Percentiles rank a stretch among this genome's conserved stretches.
Evolutionary conservation across 2,797 vertebrate genomes (phyloP).

Genomic region (Pangasius mekongensis): DNA sequence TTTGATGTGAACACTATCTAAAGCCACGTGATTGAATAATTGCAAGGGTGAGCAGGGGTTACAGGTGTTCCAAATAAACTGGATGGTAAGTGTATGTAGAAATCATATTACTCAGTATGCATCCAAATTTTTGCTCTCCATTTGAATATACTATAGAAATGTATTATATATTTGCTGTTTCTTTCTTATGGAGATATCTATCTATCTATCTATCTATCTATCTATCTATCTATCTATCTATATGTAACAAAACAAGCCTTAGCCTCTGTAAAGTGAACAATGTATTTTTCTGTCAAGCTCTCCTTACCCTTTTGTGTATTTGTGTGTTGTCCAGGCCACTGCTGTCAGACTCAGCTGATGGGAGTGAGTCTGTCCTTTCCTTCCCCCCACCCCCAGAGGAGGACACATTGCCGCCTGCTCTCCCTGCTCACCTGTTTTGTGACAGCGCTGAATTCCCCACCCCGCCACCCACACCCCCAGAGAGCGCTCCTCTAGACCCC

Average conservation of each 20-base stretch:
- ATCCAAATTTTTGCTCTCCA: not conserved
- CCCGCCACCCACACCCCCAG: constrained; percentile 67
- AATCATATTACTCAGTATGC: not conserved
- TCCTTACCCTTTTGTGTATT: constrained; percentile 7
- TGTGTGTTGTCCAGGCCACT: constrained; percentile 64
- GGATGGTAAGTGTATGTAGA: not conserved
- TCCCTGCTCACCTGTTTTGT: constrained; percentile 63
- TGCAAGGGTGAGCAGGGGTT: not conserved
- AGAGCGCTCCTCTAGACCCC: constrained; percentile 56
- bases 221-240: not conserved
- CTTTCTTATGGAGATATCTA: not conserved
- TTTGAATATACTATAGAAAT: not conserved
- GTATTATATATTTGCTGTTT: not conserved
- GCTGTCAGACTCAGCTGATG: constrained; percentile 65
- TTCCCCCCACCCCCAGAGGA: constrained; percentile 62
- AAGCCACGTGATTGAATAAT: not conserved
- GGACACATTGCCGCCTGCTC: constrained; percentile 52
- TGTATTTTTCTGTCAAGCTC: not conserved
- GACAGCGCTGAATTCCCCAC: constrained; percentile 67
- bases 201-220: no score
- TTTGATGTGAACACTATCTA: not conserved
- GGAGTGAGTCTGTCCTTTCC: constrained; percentile 56
- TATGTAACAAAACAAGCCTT: not conserved
- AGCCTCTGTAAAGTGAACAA: not conserved
- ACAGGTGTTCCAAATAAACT: not conserved